Evolutionary conservation across 2,888 invertebrate genomes (phyloP).

Genomic region (Smittia aterrima): DNA sequence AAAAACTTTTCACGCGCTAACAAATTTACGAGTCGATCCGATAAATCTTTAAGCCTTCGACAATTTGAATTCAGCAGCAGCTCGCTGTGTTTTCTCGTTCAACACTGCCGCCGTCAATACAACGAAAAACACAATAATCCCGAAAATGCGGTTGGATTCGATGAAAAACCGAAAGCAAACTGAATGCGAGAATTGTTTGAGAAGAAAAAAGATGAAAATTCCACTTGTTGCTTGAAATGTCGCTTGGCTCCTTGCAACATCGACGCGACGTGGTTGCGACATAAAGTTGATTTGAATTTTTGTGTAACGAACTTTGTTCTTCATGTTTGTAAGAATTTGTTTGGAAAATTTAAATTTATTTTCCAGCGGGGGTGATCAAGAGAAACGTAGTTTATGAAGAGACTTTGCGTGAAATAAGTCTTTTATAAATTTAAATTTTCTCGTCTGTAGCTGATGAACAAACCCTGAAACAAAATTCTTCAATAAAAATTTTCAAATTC

Average conservation of each 20-base stretch:
- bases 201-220: background rate
- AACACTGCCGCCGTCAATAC: background rate
- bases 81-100: background rate
- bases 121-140: background rate
- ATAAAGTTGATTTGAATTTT: background rate
- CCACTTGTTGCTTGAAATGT: slow-evolving; percentile 9
- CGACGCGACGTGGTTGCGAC: background rate
- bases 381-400: no score
- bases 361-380: no score
- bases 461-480: no score
- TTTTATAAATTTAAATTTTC: no score
- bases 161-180: slow-evolving; percentile 22
- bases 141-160: background rate
- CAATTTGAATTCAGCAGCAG: background rate
- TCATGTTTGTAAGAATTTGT: no score
- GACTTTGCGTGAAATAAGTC: no score
- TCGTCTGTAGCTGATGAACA: no score
- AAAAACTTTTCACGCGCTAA: no score
- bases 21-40: no score
- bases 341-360: no score
- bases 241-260: background rate
- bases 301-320: background rate
- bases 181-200: slow-evolving; percentile 11
- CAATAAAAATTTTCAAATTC: no score
- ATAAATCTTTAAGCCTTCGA: no score